Percentiles rank a stretch among this genome's conserved stretches.
Conservation (phyloP, 2,113 vertebrate genomes). For the Charadrius vociferus region DNA sequence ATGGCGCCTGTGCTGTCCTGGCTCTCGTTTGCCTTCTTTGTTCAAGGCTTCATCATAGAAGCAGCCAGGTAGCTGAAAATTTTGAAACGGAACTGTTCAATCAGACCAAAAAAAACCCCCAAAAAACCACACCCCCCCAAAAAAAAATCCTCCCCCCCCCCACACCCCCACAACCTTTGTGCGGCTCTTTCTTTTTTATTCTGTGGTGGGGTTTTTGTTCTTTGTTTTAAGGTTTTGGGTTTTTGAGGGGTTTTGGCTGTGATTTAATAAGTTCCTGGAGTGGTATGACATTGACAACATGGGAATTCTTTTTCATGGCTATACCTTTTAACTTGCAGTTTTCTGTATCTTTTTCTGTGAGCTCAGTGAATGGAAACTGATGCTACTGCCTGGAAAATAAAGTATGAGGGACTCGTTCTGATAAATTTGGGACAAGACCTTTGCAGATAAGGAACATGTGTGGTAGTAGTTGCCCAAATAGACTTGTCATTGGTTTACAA, state of each 20-base stretch:
- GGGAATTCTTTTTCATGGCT: neutral
- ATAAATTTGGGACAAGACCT: slow-evolving; percentile 23
- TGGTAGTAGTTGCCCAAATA: slow-evolving; percentile 32
- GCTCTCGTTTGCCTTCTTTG: neutral
- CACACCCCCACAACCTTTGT: no score
- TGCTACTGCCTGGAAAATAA: slow-evolving; percentile 7
- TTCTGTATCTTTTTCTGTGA: neutral
- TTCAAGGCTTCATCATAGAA: neutral
- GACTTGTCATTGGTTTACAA: slow-evolving; percentile 33
- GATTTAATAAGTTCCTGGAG: neutral
- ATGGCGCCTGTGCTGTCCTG: neutral
- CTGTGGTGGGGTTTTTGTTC: neutral
- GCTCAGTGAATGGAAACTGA: neutral
- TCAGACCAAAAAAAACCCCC: neutral
- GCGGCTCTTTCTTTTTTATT: no score
- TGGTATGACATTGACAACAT: neutral
- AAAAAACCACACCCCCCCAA: no score
- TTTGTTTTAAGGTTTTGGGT: neutral
- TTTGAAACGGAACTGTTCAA: neutral
- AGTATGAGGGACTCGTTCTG: neutral
- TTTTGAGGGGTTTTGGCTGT: neutral
- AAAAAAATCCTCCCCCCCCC: no score
- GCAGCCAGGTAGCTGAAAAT: neutral
- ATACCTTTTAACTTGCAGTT: neutral
- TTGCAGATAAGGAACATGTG: slow-evolving; percentile 35